Evolutionary conservation across 1,140 invertebrate species (phyloP).

Genomic region (Drosophila kepulauana): DNA sequence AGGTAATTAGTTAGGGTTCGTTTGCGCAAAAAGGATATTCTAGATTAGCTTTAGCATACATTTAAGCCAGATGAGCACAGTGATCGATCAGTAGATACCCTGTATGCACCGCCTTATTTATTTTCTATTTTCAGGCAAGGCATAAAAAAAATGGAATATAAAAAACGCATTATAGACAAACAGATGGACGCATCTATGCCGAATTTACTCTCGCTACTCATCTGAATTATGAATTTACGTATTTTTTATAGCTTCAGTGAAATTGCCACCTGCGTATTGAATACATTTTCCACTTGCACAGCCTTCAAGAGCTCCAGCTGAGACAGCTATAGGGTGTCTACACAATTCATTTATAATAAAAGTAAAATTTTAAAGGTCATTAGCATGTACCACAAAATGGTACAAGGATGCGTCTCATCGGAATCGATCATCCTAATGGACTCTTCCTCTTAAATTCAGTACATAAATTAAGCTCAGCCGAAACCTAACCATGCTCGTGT

Average conservation of each 20-base stretch:
- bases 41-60: constrained; percentile 6
- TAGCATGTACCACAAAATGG: background rate
- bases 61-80: background rate
- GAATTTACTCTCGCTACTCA: background rate
- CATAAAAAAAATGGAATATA: background rate
- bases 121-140: background rate
- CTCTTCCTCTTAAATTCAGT: background rate
- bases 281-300: background rate
- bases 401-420: background rate
- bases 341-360: background rate
- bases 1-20: constrained; percentile 32
- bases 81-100: background rate
- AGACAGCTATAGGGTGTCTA: background rate
- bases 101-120: background rate
- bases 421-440: constrained; percentile 11
- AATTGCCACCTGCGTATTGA: background rate
- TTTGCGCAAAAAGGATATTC: constrained; percentile 12
- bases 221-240: background rate
- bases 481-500: constrained; percentile 6
- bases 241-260: background rate
- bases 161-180: background rate
- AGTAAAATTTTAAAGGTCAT: constrained; percentile 7
- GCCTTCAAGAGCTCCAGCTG: background rate
- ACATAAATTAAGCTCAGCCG: constrained; percentile 13
- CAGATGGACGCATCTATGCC: background rate